Percentiles rank a stretch among this genome's conserved stretches.
phyloP scores from a whole-genome alignment of 2,113 vertebrate genomes.

The Electrona antarctica region DNA sequence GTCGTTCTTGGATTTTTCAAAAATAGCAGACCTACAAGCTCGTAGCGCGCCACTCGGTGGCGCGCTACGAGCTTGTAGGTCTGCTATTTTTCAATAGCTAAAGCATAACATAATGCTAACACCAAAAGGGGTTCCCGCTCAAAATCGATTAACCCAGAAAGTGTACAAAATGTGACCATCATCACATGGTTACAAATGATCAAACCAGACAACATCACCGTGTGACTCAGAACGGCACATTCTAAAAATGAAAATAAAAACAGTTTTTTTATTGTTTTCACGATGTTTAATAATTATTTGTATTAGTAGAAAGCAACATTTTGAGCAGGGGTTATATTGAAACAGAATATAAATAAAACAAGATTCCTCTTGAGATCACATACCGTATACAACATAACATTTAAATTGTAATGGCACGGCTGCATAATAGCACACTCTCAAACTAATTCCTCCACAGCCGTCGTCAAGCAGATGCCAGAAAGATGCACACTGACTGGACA shows the following conservation, averaged over 20 bases:
- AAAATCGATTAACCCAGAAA: no score
- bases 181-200: not conserved
- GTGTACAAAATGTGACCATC: no score
- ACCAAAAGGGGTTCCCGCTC: no score
- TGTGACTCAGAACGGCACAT: no score
- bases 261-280: constrained; percentile 6
- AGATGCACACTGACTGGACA: not conserved
- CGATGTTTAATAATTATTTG: constrained; percentile 42
- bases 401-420: not conserved
- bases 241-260: constrained; percentile 18
- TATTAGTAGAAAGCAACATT: not conserved
- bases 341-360: not conserved
- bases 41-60: no score
- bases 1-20: no score
- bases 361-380: not conserved
- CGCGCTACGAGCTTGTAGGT: no score
- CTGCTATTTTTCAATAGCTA: no score
- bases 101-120: no score
- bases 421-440: not conserved
- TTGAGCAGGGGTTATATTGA: not conserved
- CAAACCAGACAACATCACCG: not conserved
- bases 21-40: no score
- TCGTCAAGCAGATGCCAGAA: constrained; percentile 2
- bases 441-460: not conserved
- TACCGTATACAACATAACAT: not conserved